Evolutionary conservation across 2,888 invertebrate species (phyloP).

Genomic region (Stramonita haemastoma): DNA sequence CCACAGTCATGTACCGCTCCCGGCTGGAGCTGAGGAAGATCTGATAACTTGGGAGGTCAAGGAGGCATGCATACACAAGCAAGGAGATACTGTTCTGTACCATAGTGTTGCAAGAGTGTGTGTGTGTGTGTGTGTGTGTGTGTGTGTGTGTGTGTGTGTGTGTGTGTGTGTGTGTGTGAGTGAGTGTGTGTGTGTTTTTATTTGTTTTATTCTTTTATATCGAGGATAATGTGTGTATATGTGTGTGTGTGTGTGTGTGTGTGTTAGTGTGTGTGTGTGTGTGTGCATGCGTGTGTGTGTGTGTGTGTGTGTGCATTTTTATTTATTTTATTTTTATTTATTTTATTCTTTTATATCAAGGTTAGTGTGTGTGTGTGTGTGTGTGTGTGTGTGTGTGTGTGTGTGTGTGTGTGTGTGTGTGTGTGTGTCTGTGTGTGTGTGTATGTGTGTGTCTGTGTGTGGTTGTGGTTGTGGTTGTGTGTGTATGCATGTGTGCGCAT

Average conservation of each 20-base stretch:
- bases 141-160: too few species aligned
- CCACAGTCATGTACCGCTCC: conserved; percentile 67
- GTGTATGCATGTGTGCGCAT: too few species aligned
- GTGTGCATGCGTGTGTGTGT: background rate
- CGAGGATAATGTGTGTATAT: background rate
- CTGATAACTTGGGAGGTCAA: conserved; percentile 40
- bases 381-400: background rate
- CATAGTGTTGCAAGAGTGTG: too few species aligned
- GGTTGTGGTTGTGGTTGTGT: too few species aligned
- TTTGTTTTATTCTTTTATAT: too few species aligned
- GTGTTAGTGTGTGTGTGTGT: background rate
- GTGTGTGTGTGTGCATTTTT: background rate
- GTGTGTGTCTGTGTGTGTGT: background rate
- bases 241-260: conserved; percentile 6
- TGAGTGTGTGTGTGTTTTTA: background rate
- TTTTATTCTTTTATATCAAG: too few species aligned
- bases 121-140: too few species aligned
- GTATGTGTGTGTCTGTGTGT: background rate
- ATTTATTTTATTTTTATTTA: background rate
- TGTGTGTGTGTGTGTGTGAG: too few species aligned
- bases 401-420: background rate
- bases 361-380: background rate
- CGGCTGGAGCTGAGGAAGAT: conserved; percentile 57
- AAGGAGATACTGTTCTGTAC: too few species aligned
- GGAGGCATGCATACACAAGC: background rate